These are phyloP conservation scores for Aspidoscelis tigris DNA, from an alignment of 2,113 vertebrate genomes.

Conservation along the genomic window DNA sequence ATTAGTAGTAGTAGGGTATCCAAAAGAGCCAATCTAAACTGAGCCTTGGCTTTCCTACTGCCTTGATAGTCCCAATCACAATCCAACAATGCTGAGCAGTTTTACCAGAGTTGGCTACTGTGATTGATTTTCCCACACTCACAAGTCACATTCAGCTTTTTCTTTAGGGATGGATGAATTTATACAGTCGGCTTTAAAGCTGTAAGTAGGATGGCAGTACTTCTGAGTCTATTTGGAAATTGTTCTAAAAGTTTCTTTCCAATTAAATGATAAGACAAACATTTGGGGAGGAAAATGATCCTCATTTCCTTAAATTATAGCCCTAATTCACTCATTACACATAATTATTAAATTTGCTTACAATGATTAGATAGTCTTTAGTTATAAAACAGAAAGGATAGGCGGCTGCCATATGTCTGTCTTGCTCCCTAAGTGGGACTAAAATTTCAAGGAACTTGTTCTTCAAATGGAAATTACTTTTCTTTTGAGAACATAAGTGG, in stretches of 20 bases:
- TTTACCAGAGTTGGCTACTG: neutral
- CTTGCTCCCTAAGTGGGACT: conserved; percentile 42
- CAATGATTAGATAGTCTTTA: conserved; percentile 74
- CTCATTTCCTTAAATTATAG: conserved; percentile 68
- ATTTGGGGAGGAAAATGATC: conserved; percentile 66
- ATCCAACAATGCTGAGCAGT: no score
- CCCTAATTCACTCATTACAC: conserved; percentile 76
- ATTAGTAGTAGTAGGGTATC: no score
- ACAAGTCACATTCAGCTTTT: conserved; percentile 10
- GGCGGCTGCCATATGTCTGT: conserved; percentile 40
- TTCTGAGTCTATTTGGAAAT: conserved; percentile 42
- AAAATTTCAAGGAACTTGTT: conserved; percentile 1
- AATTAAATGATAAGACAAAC: conserved; percentile 79
- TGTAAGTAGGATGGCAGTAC: conserved; percentile 38
- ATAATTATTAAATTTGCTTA: conserved; percentile 75
- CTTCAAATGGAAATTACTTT: neutral
- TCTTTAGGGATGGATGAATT: conserved; percentile 6
- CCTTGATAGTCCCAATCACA: no score
- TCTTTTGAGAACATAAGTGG: neutral
- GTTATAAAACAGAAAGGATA: conserved; percentile 69
- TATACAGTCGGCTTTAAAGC: conserved; percentile 28
- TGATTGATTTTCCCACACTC: neutral
- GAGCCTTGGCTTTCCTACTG: no score
- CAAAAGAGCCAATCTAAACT: no score
- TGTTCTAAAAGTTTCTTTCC: conserved; percentile 59